Evolutionary conservation across 2,888 invertebrate species (phyloP), one percentile per base, ranked within the genome.

Genomic region (Nemapogon koenigi): DNA sequence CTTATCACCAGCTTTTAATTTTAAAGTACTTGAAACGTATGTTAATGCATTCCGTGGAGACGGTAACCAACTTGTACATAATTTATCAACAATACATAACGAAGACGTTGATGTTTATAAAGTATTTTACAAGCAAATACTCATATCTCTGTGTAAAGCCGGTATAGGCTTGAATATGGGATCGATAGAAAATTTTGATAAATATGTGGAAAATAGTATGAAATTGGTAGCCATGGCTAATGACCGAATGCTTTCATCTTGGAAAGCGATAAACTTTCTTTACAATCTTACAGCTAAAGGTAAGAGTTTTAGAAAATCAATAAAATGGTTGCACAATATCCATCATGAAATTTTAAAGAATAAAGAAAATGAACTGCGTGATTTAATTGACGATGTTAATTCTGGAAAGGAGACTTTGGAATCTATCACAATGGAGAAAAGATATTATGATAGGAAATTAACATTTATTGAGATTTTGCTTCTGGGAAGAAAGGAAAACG

Each of bases 381-480:
- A n/a, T n/a, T n/a, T n/a, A n/a, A n/a, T n/a, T n/a, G n/a, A n/a
- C n/a, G n/a, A n/a, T n/a, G n/a, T n/a, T n/a, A n/a, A n/a, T n/a
- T n/a, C n/a, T n/a, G n/a, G n/a, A n/a, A n/a, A n/a, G n/a, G n/a
- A n/a, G n/a, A n/a, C n/a, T n/a, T n/a, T n/a, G n/a, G n/a, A n/a
- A n/a, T 10, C 16, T 3, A 17, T 32, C 8, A 17, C 18, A 15
- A 32, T n/a, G 15, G 4, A 13, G 3, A 17, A 16, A 17, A 32
- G 18, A 17, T n/a, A n/a, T n/a, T n/a, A n/a, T n/a, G n/a, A n/a
- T n/a, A n/a, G n/a, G n/a, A 18, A 18, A 32, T 18, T 32, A 17
- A 32, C 32, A 32, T 32, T 32, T 32, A 32, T 32, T 17, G 17
- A 32, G 4, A 11, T 32, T 32, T 17, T 32, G 17, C 32, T 32